These are phyloP conservation scores for Sclerurus mexicanus DNA, from an alignment of 2,113 vertebrate species.

Conservation along the genomic window DNA sequence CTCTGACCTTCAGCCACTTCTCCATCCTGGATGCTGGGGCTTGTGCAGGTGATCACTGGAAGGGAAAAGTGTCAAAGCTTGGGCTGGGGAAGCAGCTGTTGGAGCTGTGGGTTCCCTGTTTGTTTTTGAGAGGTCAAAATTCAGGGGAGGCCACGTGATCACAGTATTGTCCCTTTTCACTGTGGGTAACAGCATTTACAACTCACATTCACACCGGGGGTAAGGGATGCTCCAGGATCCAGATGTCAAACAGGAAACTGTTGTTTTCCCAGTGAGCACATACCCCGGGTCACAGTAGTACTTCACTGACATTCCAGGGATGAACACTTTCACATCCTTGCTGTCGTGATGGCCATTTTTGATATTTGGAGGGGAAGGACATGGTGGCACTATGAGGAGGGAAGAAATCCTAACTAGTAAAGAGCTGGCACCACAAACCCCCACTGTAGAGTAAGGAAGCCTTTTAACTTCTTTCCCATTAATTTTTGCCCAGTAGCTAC, in stretches of 20 bases:
- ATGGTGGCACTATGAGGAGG: not conserved
- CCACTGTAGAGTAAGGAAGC: not conserved
- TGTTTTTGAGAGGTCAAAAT: not conserved
- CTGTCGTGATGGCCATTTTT: not conserved
- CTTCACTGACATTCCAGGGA: slow-evolving; percentile 52
- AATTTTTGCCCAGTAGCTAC: not conserved
- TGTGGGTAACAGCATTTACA: fast-evolving
- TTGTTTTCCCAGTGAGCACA: slow-evolving; percentile 34
- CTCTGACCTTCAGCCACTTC: not conserved
- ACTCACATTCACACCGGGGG: slow-evolving; percentile 66
- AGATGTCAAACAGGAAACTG: slow-evolving; percentile 47
- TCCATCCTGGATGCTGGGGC: not conserved
- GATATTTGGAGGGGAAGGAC: slow-evolving; percentile 40
- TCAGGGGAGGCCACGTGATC: fast-evolving
- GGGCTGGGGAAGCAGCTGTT: not conserved
- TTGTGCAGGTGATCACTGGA: not conserved
- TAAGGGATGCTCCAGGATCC: slow-evolving; percentile 60
- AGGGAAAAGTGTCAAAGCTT: not conserved
- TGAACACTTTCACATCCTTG: not conserved
- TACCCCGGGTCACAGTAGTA: slow-evolving; percentile 65
- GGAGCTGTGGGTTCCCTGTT: not conserved
- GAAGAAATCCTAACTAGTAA: not conserved
- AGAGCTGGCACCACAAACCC: not conserved
- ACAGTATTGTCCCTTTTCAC: fast-evolving
- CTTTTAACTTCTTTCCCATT: not conserved